A percentile compares a stretch with the other conserved stretches of the same genome.
phyloP scores from a whole-genome alignment of 2,797 vertebrate genomes.

The Paratrypauchen microcephalus region DNA sequence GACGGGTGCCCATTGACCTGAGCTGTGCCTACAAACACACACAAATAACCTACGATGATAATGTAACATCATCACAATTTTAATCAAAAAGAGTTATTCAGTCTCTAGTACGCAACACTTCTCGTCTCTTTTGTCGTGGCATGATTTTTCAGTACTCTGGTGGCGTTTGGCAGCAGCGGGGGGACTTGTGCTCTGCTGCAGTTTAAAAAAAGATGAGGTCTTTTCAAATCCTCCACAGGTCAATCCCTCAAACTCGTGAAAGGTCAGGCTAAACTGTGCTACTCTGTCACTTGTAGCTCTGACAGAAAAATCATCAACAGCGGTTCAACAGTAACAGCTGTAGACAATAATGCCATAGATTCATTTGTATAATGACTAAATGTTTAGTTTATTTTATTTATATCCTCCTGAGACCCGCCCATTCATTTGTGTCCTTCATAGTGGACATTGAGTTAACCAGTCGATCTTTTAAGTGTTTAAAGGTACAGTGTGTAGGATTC shows the following conservation, averaged over 20 bases:
- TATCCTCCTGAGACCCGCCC: no score
- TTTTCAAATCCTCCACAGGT: conserved; percentile 12
- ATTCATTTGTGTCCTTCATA: no score
- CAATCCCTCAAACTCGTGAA: conserved; percentile 9
- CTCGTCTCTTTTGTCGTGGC: neutral
- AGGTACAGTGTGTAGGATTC: no score
- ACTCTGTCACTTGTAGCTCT: neutral
- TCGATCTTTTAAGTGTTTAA: no score
- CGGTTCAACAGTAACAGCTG: no score
- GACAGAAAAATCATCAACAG: neutral
- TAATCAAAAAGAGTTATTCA: neutral
- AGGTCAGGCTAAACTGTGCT: neutral
- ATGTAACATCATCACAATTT: neutral
- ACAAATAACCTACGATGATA: neutral
- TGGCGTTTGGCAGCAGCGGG: conserved; percentile 9
- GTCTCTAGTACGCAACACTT: neutral
- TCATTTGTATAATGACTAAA: no score
- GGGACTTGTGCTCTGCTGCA: neutral
- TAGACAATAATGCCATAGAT: no score
- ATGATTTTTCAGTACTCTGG: neutral
- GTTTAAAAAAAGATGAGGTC: conserved; percentile 14
- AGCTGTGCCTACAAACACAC: conserved; percentile 60
- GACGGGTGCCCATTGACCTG: conserved; percentile 86
- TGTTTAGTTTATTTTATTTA: no score
- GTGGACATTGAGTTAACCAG: no score